Conservation (phyloP, 2,113 vertebrate genomes). For the Murina feae region DNA sequence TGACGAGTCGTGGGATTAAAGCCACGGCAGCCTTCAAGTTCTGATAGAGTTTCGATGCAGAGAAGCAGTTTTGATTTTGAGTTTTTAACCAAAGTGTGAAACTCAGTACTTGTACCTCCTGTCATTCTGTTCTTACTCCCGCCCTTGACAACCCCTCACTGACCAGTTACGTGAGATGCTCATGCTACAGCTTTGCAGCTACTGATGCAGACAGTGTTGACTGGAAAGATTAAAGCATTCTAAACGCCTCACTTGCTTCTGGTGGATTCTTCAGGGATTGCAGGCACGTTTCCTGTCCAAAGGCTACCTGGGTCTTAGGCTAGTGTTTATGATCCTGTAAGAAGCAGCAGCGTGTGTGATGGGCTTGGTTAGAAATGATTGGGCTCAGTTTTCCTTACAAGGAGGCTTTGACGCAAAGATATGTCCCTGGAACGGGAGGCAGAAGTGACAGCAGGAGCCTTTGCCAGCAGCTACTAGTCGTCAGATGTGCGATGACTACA, state of each 20-base stretch:
- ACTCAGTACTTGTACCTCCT: slow-evolving; percentile 12
- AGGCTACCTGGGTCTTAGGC: background rate
- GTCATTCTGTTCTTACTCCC: slow-evolving; percentile 49
- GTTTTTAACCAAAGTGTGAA: slow-evolving; percentile 57
- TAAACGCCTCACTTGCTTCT: slow-evolving; percentile 61
- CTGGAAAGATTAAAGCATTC: slow-evolving; percentile 61
- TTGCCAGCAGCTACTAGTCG: slow-evolving; percentile 37
- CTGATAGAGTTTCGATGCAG: slow-evolving; percentile 33
- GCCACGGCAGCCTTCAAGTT: slow-evolving; percentile 5
- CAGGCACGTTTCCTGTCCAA: slow-evolving; percentile 21
- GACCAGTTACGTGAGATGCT: slow-evolving; percentile 47
- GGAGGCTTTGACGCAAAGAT: background rate
- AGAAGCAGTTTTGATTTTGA: slow-evolving; percentile 62
- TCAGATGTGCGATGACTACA: slow-evolving; percentile 3
- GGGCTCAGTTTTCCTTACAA: slow-evolving; percentile 34
- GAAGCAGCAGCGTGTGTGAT: background rate
- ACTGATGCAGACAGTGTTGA: slow-evolving; percentile 26
- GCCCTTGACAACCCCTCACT: slow-evolving; percentile 34
- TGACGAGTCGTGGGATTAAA: slow-evolving; percentile 82
- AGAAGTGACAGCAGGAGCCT: slow-evolving; percentile 19
- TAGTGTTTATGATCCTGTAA: slow-evolving; percentile 2
- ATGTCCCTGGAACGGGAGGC: background rate
- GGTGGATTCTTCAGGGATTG: slow-evolving; percentile 45
- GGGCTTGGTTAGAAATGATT: slow-evolving; percentile 33
- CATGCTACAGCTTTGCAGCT: slow-evolving; percentile 45